A percentile compares a stretch with the other conserved stretches of the same genome.
phyloP scores from a whole-genome alignment of 2,888 invertebrate species.

The Oscheius onirici region DNA sequence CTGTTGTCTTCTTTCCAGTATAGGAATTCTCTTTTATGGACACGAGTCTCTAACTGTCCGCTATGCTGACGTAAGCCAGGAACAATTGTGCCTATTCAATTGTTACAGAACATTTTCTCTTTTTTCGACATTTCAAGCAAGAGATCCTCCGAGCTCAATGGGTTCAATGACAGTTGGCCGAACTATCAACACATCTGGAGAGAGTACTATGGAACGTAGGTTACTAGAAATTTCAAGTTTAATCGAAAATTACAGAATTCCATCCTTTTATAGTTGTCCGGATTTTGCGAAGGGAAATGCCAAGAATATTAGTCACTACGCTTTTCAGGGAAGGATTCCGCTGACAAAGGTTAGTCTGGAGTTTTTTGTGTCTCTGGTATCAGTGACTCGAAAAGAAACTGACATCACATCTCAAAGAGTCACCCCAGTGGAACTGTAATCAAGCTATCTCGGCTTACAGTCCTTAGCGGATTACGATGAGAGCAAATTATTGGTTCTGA shows the following conservation, averaged over 20 bases:
- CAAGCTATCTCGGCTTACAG: no score
- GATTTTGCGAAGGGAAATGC: conserved; percentile 10
- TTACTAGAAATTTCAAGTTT: neutral
- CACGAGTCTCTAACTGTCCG: neutral
- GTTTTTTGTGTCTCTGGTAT: no score
- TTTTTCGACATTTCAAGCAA: neutral
- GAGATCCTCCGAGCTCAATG: neutral
- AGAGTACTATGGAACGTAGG: conserved; percentile 8
- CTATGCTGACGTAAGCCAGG: neutral
- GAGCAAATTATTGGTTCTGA: neutral
- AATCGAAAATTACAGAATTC: neutral
- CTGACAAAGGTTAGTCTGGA: neutral
- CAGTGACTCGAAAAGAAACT: no score
- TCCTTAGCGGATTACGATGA: no score
- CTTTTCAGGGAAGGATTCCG: neutral
- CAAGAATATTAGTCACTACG: neutral
- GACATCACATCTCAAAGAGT: no score
- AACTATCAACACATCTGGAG: conserved; percentile 11
- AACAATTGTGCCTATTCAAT: neutral
- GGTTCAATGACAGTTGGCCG: neutral
- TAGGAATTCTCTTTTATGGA: neutral
- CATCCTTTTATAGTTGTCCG: neutral
- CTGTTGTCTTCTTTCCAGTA: neutral
- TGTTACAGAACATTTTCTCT: neutral
- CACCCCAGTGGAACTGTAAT: no score